Evolutionary conservation across 2,888 invertebrate genomes (phyloP).

Genomic region (Actias luna): DNA sequence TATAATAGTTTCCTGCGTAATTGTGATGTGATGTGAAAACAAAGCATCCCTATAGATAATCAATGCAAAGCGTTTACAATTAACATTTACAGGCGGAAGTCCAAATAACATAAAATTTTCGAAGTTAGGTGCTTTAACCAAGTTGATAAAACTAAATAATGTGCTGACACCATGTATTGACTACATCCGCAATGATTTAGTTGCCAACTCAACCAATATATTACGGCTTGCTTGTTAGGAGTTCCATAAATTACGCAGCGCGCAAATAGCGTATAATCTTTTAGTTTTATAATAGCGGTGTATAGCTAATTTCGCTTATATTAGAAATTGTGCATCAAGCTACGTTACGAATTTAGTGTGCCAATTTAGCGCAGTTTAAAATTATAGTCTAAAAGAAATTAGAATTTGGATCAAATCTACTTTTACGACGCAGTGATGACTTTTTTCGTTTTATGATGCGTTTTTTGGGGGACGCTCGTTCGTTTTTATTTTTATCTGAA

Average conservation of each 20-base stretch:
- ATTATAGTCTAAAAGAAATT: neutral
- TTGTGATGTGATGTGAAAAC: too few species aligned
- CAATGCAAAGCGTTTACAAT: too few species aligned
- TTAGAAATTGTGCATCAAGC: conserved; percentile 2
- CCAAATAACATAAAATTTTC: too few species aligned
- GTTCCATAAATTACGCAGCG: conserved; percentile 14
- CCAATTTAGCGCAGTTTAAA: neutral
- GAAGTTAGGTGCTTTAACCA: too few species aligned
- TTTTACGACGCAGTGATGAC: neutral
- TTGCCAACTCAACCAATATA: neutral
- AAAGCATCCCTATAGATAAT: too few species aligned
- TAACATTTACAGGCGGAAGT: too few species aligned
- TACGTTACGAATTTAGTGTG: neutral
- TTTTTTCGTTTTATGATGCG: conserved; percentile 1
- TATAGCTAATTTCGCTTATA: neutral
- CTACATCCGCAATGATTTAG: neutral
- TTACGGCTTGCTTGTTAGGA: neutral
- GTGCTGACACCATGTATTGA: too few species aligned
- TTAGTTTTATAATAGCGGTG: neutral
- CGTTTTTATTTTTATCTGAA: conserved; percentile 8
- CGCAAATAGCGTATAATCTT: conserved; percentile 1
- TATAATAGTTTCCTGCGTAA: too few species aligned
- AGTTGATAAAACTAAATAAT: too few species aligned
- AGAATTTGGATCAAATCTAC: conserved; percentile 13
- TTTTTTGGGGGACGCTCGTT: neutral